A percentile compares a stretch with the other conserved stretches of the same genome.
Evolutionary conservation across 2,113 vertebrate genomes (phyloP).

Genomic region (Scartelaos histophorus): DNA sequence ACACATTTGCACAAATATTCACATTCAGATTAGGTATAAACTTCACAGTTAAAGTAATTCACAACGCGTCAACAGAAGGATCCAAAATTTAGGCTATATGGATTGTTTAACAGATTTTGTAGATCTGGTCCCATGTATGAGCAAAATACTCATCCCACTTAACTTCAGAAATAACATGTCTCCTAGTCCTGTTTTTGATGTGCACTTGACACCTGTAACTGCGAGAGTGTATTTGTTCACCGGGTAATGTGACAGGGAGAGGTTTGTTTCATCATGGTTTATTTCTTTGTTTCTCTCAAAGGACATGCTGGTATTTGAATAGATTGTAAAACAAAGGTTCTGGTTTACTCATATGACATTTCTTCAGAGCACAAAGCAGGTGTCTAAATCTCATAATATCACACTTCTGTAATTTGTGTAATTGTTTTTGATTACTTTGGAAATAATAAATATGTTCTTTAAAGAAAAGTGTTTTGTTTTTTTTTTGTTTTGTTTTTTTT

Average conservation of each 20-base stretch:
- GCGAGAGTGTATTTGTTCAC: slow-evolving; percentile 51
- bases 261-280: slow-evolving; percentile 32
- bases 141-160: not conserved
- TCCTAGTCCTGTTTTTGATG: slow-evolving; percentile 7
- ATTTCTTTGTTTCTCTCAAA: slow-evolving; percentile 10
- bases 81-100: slow-evolving; percentile 16
- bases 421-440: slow-evolving; percentile 75
- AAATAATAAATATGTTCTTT: slow-evolving; percentile 74
- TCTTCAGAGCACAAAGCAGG: slow-evolving; percentile 41
- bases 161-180: not conserved
- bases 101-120: not conserved
- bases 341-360: slow-evolving; percentile 23
- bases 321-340: slow-evolving; percentile 21
- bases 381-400: slow-evolving; percentile 57
- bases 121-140: not conserved
- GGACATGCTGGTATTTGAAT: slow-evolving; percentile 17
- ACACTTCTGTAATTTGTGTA: slow-evolving; percentile 73
- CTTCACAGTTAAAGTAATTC: slow-evolving; percentile 24
- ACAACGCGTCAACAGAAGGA: slow-evolving; percentile 11
- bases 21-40: not conserved
- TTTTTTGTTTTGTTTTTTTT: not conserved
- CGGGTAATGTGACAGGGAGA: slow-evolving; percentile 9
- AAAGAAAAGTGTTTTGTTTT: slow-evolving; percentile 15
- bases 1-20: slow-evolving; percentile 2
- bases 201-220: slow-evolving; percentile 55